These are phyloP conservation scores for Bolinopsis microptera DNA, from an alignment of 37 sponge, comb jelly and placozoan genomes.

Conservation along the genomic window DNA sequence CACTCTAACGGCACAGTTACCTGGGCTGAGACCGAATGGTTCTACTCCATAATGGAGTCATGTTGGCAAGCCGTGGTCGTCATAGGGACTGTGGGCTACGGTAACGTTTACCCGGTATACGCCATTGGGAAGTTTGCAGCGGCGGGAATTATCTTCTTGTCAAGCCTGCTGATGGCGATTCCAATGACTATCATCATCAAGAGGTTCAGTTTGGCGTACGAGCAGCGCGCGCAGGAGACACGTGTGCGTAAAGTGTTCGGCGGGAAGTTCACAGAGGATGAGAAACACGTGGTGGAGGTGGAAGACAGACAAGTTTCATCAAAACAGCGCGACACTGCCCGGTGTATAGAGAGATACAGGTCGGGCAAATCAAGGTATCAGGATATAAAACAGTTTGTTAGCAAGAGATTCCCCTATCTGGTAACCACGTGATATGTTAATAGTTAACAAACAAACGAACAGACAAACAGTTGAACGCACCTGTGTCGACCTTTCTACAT, in stretches of 20 bases:
- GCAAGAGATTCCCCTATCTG: not conserved
- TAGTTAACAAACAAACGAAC: constrained; percentile 57
- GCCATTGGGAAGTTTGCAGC: not conserved
- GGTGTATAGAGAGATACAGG: not conserved
- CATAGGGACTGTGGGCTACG: constrained; percentile 31
- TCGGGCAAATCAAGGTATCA: not conserved
- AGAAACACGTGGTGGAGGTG: not conserved
- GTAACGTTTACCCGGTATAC: constrained; percentile 47
- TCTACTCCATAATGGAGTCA: constrained; percentile 6
- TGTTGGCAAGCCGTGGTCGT: constrained; percentile 16
- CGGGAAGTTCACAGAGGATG: not conserved
- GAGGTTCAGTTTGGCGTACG: not conserved
- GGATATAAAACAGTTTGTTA: not conserved
- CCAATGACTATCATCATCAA: constrained; percentile 22
- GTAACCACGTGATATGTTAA: no score
- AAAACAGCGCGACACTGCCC: not conserved
- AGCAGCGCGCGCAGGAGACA: not conserved
- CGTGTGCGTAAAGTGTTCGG: not conserved
- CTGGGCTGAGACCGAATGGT: not conserved
- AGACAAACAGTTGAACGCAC: constrained; percentile 67
- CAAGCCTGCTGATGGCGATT: not conserved
- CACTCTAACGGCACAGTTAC: not conserved
- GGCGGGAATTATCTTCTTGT: not conserved
- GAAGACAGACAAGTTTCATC: not conserved
- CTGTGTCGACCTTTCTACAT: constrained; percentile 92